Evolutionary conservation across 2,797 vertebrate genomes (phyloP).

Genomic region (Cossypha niveicapilla): DNA sequence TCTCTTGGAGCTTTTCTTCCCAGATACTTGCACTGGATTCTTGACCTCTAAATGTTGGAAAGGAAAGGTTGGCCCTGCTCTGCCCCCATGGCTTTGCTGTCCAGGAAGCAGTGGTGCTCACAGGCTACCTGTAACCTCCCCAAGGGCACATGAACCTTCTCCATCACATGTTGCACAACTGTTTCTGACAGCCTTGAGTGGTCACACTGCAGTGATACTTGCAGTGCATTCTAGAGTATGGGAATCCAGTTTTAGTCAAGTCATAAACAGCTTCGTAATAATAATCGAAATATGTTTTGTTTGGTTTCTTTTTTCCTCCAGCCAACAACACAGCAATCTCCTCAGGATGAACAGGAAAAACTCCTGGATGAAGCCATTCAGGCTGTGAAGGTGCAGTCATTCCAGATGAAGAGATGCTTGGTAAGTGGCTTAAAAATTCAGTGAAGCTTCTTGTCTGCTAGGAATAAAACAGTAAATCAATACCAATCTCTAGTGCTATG

Average conservation of each 20-base stretch:
- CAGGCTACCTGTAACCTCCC: neutral
- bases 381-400: constrained; percentile 97
- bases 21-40: neutral
- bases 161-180: rapidly evolving
- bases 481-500: neutral
- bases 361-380: constrained; percentile 97
- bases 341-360: constrained; percentile 98
- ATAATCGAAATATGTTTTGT: neutral
- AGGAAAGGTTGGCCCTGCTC: neutral
- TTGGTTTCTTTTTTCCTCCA: constrained; percentile 33
- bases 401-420: constrained; percentile 99
- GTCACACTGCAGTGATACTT: neutral
- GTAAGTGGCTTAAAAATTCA: constrained; percentile 70
- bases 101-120: neutral
- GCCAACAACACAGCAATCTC: constrained; percentile 95
- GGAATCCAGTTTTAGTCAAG: neutral
- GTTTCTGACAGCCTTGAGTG: neutral
- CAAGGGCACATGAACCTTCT: neutral
- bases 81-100: neutral
- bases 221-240: neutral
- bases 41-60: neutral
- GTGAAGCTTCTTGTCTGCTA: neutral
- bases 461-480: neutral
- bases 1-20: neutral
- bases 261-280: neutral